phyloP scores from a whole-genome alignment of 2,888 invertebrate genomes.

The Cyclophora albipunctata region DNA sequence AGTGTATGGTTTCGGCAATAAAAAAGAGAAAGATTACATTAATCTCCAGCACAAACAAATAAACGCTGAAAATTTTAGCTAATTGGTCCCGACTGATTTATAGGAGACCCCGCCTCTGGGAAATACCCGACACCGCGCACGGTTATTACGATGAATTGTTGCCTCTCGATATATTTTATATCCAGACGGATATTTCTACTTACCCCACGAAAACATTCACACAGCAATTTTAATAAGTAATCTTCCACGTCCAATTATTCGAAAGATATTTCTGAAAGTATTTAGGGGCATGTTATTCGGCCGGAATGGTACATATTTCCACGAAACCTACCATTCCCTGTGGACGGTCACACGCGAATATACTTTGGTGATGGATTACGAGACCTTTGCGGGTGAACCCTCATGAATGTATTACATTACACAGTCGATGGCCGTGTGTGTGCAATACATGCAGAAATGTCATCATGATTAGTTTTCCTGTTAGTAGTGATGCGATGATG shows the following conservation, averaged over 20 bases:
- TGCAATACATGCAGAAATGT: too few species aligned
- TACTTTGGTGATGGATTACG: conserved; percentile 20
- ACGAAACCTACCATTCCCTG: conserved; percentile 13
- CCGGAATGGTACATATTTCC: conserved; percentile 10
- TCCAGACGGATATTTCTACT: conserved; percentile 1
- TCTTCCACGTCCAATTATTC: conserved; percentile 1
- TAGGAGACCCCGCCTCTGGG: conserved; percentile 15
- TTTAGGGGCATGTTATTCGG: conserved; percentile 1
- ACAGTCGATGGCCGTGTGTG: too few species aligned
- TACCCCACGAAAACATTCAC: conserved; percentile 1
- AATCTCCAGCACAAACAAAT: background rate
- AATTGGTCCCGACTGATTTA: conserved; percentile 20
- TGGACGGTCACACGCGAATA: conserved; percentile 18
- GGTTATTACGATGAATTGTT: conserved; percentile 11
- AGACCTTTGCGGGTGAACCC: conserved; percentile 13
- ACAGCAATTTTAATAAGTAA: conserved; percentile 8
- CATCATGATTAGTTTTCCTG: too few species aligned
- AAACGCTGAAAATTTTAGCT: conserved; percentile 11
- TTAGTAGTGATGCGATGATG: too few species aligned
- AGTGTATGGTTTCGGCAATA: too few species aligned
- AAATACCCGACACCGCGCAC: conserved; percentile 14
- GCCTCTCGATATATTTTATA: conserved; percentile 8
- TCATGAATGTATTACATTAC: background rate
- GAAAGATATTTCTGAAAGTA: conserved; percentile 1
- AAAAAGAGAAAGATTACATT: too few species aligned